Evolutionary conservation across 2,888 invertebrate species (phyloP), one percentile per base, ranked within the genome.

Genomic region (Odontocolon sp.): DNA sequence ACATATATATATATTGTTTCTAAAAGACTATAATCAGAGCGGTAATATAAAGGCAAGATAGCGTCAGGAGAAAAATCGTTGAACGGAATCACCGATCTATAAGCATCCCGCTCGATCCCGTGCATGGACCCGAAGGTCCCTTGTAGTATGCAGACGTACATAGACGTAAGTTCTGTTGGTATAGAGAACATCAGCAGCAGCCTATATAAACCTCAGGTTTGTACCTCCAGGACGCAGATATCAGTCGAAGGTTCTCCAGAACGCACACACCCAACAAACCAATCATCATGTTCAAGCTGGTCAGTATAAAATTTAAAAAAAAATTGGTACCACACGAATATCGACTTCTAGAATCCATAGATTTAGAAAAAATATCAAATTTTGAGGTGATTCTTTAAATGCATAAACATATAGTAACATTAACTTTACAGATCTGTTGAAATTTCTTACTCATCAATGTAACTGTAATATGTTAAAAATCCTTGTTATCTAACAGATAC

Each of bases 251-350:
- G 81, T 86, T 85, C 81, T 83, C 82, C 80, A 77, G 79, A 74
- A 80, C 79, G 77, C 81, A 81, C 79, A 77, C 80, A 69, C 80
- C 54, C 52, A 79, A 63, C 63, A 80, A 82, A 74, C 80, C 76
- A 88, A 86, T 87, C 91, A 92, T 92, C 91, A 93, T 93, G 93
- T 93, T 92, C 92, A 93, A 93, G 86, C 91, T 93, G 92, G 93
- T 93, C 90, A 93, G 93, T 86, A 45, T 50, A 16, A 2, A 16
- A 31, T 6, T 6, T 18, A 11, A n/a, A 11, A 21, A 21, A n/a
- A 23, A 21, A 45, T 66, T 9, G 4, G 4, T 23, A n/a, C 18
- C n/a, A 63, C 11, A 26, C 21, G 18, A 6, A 42, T 61, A 14
- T 8, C 6, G n/a, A n/a, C n/a, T n/a, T 38, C 6, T 38, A 38